Base-by-base conservation (phyloP, 2,888 invertebrate species). In the Acleris holmiana region DNA sequence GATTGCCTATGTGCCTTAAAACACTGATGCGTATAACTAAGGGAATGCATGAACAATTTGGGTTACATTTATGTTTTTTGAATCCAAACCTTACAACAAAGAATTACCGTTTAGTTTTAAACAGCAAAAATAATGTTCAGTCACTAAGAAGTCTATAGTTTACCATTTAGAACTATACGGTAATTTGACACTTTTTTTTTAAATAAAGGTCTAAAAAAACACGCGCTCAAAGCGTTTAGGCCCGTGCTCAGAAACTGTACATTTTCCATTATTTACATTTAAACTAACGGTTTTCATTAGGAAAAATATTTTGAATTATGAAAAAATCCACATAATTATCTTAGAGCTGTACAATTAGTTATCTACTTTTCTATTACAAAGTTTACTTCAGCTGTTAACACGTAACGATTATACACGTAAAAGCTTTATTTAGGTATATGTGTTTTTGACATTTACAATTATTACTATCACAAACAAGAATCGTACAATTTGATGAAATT, bases 231-330 rank as follows among this genome's bases (percentile, higher is more conserved):
- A 51, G 41, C 62, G 47, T 66, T 67, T 68, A 66, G 61, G 58
- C 61, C 55, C 51, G 61, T 65, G 54, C 54, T 54, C 46, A 54
- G 23, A 47, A 61, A 78, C 77, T 82, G 79, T 82, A 84, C 80
- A 83, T 69, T 79, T 79, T 76, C 71, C 69, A 79, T 79, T 82
- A 82, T 82, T 76, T 83, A 86, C 81, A 82, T 59, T 61, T 69
- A 78, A 76, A 75, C 68, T 59, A 72, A 76, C 75, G 71, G 69
- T 62, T 72, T 73, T 74, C 73, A 73, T 74, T 82, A 80, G 78
- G 81, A 85, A 87, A 87, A 85, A 85, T 83, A 84, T 76, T 78
- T 76, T 72, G 70, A 70, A 77, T 73, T 76, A 76, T 76, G 70
- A 75, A 73, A 51, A 81, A 76, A 80, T 73, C 13, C 35, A 35